These are phyloP conservation scores for Emydoidea blandingii DNA, from an alignment of 2,797 vertebrate genomes.

Conservation along the genomic window DNA sequence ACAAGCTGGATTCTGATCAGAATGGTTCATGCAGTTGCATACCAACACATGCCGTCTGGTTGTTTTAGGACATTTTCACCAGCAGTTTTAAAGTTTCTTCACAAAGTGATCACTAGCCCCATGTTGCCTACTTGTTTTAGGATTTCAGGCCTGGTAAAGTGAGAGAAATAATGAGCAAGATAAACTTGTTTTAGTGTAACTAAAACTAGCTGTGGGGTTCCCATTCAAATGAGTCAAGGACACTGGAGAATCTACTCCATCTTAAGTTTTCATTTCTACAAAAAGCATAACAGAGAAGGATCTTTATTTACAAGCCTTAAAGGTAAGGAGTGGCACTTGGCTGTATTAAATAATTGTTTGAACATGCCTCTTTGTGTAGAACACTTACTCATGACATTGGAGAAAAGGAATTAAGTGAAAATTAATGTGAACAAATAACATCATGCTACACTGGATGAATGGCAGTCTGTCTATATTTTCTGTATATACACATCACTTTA, in stretches of 20 bases:
- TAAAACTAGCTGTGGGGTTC: background rate
- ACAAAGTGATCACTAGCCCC: background rate
- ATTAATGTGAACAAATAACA: background rate
- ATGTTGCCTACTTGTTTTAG: background rate
- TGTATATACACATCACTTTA: background rate
- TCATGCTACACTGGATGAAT: background rate
- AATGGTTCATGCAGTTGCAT: constrained; percentile 66
- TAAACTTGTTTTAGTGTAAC: background rate
- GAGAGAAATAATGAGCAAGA: background rate
- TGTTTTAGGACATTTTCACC: constrained; percentile 42
- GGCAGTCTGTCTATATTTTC: background rate
- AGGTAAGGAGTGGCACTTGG: background rate
- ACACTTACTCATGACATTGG: background rate
- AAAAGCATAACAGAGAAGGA: background rate
- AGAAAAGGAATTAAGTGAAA: constrained; percentile 4
- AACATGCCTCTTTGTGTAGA: background rate
- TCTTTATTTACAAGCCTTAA: background rate
- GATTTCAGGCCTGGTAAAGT: background rate
- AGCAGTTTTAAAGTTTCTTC: constrained; percentile 36
- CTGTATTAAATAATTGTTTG: background rate
- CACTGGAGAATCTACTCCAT: background rate
- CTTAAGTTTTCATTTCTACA: background rate
- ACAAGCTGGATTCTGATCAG: constrained; percentile 69
- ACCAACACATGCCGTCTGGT: constrained; percentile 60
- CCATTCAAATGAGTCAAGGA: constrained; percentile 17